These are phyloP conservation scores for Coenonympha glycerion DNA, from an alignment of 2,888 invertebrate species.

Conservation along the genomic window DNA sequence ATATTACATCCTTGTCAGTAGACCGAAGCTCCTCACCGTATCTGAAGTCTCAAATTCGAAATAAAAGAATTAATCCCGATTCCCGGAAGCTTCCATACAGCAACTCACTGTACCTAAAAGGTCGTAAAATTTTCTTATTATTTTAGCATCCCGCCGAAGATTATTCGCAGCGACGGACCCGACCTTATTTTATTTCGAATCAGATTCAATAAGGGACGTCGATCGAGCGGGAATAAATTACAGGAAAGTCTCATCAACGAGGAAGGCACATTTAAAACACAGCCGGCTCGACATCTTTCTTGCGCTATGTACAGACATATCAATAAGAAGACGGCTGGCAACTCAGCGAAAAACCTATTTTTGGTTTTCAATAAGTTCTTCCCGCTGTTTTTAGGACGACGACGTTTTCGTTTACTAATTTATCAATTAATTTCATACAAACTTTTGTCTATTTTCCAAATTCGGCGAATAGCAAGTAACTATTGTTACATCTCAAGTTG, in stretches of 20 bases:
- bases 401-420: too few species aligned
- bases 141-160: not conserved
- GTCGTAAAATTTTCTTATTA: not conserved
- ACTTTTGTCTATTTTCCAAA: too few species aligned
- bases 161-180: not conserved
- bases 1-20: too few species aligned
- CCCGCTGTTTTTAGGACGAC: too few species aligned
- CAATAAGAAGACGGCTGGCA: not conserved
- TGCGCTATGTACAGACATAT: not conserved
- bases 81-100: too few species aligned
- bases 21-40: too few species aligned
- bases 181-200: slow-evolving; percentile 10
- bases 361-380: not conserved
- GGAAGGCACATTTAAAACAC: slow-evolving; percentile 21
- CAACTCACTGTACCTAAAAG: too few species aligned
- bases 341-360: not conserved
- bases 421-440: not conserved
- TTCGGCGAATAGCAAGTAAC: too few species aligned
- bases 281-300: slow-evolving; percentile 11
- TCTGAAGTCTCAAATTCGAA: too few species aligned
- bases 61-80: too few species aligned
- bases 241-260: slow-evolving; percentile 15
- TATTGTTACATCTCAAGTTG: too few species aligned
- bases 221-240: slow-evolving; percentile 23
- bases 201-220: slow-evolving; percentile 17